Base-by-base conservation (phyloP, 2,888 invertebrate genomes). In the Meandrusa payeni region DNA sequence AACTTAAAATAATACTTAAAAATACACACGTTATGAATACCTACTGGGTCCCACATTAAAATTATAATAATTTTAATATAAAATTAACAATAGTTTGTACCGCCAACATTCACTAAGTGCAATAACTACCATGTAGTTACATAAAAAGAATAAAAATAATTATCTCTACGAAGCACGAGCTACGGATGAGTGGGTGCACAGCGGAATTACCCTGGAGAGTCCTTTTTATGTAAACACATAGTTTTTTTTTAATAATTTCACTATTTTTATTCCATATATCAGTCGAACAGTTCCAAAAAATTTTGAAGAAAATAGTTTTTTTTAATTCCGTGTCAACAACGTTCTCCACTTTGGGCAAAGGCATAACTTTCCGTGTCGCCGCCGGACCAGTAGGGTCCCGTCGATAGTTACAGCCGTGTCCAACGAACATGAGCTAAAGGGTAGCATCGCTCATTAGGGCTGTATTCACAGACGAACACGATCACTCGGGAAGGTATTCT, bases 1-100 rank as follows among this genome's bases (percentile, higher is more conserved):
- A 83, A 81, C 77, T 81, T 81, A 83, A 75, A 70, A 62, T 80
- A 82, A 80, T 76, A 82, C 82, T 81, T 79, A 81, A 63, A 71
- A 69, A 75, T 78, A 77, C 67, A 73, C 53, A 59, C 66, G 74
- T 71, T 68, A 69, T 64, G 66, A 76, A 73, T 76, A 81, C 61
- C 80, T 81, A 83, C 73, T 75, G 83, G 82, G 81, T 82, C 82
- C 83, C 82, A 65, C 64, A 58, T 77, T 63, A 56, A 73, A 78
- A 76, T 69, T 63, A 77, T 69, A 73, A 67, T 68, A 72, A 61
- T 56, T 60, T 51, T 57, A 45, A 29, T 38, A 58, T 67, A 59
- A 69, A 72, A 73, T 59, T 64, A 74, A 71, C 46, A 36, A 44
- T 64, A 66, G 58, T 72, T 73, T 69, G 75, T 73, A 77, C 74